A percentile compares a stretch with the other conserved stretches of the same genome.
phyloP scores from a whole-genome alignment of 1,140 invertebrate species.

The Halesus radiatus region DNA sequence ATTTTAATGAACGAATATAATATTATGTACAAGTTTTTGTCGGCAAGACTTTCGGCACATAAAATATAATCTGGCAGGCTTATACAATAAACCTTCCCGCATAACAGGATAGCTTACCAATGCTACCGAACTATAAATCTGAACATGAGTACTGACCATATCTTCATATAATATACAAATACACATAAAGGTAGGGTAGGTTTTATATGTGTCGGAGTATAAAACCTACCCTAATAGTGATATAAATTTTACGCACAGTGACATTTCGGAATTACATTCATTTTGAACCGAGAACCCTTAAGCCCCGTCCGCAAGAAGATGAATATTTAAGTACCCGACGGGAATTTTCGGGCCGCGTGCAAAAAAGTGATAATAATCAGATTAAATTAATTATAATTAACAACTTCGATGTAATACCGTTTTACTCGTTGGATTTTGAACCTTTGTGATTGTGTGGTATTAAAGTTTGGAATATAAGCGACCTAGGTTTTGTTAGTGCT shows the following conservation, averaged over 20 bases:
- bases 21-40: conserved; percentile 8
- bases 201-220: conserved; percentile 25
- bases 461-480: not conserved
- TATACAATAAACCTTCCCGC: conserved; percentile 9
- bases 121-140: conserved; percentile 28
- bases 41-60: not conserved
- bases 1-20: not conserved
- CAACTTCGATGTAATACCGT: not conserved
- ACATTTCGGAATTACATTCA: conserved; percentile 48
- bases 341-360: not conserved
- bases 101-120: conserved; percentile 33
- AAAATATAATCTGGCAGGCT: conserved; percentile 28
- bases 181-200: conserved; percentile 2
- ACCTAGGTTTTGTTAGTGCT: not conserved
- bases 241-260: conserved; percentile 49
- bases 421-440: not conserved
- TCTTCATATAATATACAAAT: not conserved
- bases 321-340: not conserved
- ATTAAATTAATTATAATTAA: not conserved
- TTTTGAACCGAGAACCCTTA: conserved; percentile 33
- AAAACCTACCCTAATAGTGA: conserved; percentile 9
- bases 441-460: not conserved
- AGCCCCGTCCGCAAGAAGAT: conserved; percentile 3
- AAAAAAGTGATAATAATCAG: not conserved
- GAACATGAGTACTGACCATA: conserved; percentile 29